Evolutionary conservation across 2,113 vertebrate genomes (phyloP).

Genomic region (Chlamydotis undulata): DNA sequence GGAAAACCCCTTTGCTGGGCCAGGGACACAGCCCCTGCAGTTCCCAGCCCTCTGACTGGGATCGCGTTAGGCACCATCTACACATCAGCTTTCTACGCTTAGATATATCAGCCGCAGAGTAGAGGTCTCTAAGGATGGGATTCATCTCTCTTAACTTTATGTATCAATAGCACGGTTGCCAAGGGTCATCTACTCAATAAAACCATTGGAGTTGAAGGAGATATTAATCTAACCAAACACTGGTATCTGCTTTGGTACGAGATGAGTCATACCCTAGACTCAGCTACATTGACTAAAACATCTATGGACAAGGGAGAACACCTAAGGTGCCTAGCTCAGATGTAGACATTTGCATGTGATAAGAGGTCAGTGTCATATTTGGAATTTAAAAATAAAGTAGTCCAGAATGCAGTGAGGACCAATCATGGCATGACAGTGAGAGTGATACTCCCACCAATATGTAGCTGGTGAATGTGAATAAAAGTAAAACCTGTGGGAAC

Average conservation of each 20-base stretch:
- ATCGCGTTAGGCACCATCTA: neutral
- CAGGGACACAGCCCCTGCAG: neutral
- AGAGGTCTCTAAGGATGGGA: neutral
- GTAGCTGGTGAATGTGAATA: neutral
- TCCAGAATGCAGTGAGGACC: neutral
- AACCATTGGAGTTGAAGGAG: neutral
- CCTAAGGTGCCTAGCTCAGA: neutral
- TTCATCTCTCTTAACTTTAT: neutral
- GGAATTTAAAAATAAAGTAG: neutral
- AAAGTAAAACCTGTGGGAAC: slow-evolving; percentile 21
- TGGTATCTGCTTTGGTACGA: neutral
- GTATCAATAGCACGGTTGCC: neutral
- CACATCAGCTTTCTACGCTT: neutral
- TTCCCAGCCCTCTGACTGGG: neutral
- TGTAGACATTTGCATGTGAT: neutral
- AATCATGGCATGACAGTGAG: neutral
- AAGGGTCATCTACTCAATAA: neutral
- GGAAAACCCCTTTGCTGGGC: neutral
- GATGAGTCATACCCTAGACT: neutral
- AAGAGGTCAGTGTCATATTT: neutral
- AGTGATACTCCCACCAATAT: neutral
- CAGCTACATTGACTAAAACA: neutral
- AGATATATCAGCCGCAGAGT: neutral
- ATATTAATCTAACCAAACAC: neutral
- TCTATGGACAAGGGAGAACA: neutral